Evolutionary conservation across 53 echinoderm and acorn worm species (phyloP), one percentile per base, ranked within the genome.

Genomic region (Henricia sp.): DNA sequence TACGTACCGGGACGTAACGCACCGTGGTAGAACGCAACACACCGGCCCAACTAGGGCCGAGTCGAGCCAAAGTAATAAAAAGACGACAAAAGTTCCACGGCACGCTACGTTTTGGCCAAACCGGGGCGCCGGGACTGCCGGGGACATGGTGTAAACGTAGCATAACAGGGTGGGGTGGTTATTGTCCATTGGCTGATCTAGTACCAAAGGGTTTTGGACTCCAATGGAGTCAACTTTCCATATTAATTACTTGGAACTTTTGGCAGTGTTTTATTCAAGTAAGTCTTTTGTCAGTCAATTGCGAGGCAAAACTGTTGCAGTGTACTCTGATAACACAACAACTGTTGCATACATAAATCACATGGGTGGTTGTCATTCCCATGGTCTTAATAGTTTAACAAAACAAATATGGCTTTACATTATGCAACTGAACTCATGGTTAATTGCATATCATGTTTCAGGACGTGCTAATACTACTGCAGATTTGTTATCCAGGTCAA

Each of bases 371-470:
- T 55, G 56, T 55, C 10, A 55, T 20, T 55, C 20, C 56, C 56
- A 5, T 16, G 4, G 19, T 14, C 56, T 55, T 23, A 55, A 55
- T n/a, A 55, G 4, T 55, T n/a, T 55, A 20, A n/a, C 56, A 5
- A 14, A 55, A 20, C 11, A 55, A 23, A 5, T 55, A 12, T 55
- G 21, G 56, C 10, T 55, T 8, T 55, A 23, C 19, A 5, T 8
- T 46, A 8, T 46, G 8, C 8, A 71, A 43, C 72, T 44, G 21
- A 33, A 33, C n/a, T 21, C 34, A 13, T 71, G 72, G 72, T 16
- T 71, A 43, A 71, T 44, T 71, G 72, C 72, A 71, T 17, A 25
- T 13, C 27, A 71, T 16, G 34, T 71, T 35, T 50, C 50, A 35
- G 72, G 72, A 35, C 14, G 33, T 28, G 28, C 33, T n/a, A 66